These are phyloP conservation scores for Tetramorium parvispinum DNA, from an alignment of 1,140 invertebrate species.

Conservation along the genomic window DNA sequence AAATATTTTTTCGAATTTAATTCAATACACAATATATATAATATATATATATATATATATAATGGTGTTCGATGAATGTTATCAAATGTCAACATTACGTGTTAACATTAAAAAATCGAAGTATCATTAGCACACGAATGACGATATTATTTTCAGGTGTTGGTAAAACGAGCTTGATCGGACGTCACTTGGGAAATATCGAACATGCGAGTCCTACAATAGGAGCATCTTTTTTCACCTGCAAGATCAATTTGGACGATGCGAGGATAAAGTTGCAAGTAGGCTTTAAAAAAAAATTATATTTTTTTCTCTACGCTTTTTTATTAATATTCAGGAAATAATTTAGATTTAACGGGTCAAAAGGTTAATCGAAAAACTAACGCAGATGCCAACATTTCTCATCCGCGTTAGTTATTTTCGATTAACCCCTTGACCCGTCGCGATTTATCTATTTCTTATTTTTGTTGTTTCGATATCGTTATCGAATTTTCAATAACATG, in stretches of 20 bases:
- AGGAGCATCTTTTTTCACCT: constrained; percentile 95
- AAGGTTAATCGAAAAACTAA: too few species aligned
- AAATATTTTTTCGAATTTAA: neutral
- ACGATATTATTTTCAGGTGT: constrained; percentile 89
- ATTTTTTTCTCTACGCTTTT: neutral
- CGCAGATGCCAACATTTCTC: neutral
- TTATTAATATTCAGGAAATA: neutral
- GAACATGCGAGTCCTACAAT: constrained; percentile 92
- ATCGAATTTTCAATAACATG: neutral
- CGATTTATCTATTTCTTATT: neutral
- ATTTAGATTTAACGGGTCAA: too few species aligned
- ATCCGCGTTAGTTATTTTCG: constrained; percentile 1
- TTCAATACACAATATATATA: too few species aligned
- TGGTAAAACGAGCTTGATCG: constrained; percentile 94
- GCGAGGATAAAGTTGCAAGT: constrained; percentile 91
- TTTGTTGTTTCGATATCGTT: neutral
- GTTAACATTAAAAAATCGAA: neutral
- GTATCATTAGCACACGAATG: neutral
- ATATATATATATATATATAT: too few species aligned
- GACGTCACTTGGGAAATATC: constrained; percentile 92
- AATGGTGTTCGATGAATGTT: neutral
- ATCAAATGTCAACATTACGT: neutral
- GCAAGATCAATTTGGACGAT: constrained; percentile 90
- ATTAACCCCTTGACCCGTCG: neutral
- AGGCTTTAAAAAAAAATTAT: constrained; percentile 62